phyloP scores from a whole-genome alignment of 2,113 vertebrate genomes.

The Pogona vitticeps region DNA sequence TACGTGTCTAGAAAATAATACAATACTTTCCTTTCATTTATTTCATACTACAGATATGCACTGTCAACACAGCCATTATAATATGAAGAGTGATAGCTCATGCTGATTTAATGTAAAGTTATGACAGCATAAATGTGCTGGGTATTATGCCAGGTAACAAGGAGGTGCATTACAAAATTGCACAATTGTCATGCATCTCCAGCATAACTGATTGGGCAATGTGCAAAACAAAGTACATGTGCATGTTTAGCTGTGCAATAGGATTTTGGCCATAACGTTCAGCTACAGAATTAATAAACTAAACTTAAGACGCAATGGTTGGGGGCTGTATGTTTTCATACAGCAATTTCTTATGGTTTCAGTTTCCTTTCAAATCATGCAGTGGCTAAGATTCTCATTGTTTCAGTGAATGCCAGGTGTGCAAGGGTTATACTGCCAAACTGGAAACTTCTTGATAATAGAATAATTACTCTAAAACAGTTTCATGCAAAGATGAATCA shows the following conservation, averaged over 20 bases:
- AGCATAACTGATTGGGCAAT: too few relatives aligned
- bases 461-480: background rate
- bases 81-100: background rate
- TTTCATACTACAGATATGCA: background rate
- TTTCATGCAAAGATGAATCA: constrained; percentile 13
- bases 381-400: background rate
- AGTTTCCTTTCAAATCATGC: background rate
- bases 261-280: background rate
- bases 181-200: too few relatives aligned
- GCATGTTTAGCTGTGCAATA: too few relatives aligned
- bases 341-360: background rate
- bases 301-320: background rate
- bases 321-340: background rate
- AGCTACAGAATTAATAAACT: background rate
- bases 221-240: too few relatives aligned
- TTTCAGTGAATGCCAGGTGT: too few relatives aligned
- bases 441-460: background rate
- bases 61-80: background rate
- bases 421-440: background rate
- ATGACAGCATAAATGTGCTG: too few relatives aligned
- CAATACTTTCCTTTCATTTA: background rate
- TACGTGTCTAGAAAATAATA: too few relatives aligned
- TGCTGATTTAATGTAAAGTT: too few relatives aligned
- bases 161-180: too few relatives aligned
- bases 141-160: too few relatives aligned